Conservation (phyloP, 2,888 invertebrate genomes). For the Geotrupes spiniger region DNA sequence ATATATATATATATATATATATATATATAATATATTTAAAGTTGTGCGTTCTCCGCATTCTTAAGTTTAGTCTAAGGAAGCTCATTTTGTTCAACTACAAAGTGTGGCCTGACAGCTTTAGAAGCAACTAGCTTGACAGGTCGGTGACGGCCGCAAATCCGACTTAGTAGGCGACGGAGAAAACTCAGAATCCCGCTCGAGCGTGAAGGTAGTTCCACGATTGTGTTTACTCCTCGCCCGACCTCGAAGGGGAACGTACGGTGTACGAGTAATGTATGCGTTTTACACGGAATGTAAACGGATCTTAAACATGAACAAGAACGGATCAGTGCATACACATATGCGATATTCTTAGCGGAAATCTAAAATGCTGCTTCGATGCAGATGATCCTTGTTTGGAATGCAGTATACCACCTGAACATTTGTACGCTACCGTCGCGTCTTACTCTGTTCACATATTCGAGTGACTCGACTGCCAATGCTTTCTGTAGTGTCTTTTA, state of each 20-base stretch:
- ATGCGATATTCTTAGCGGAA: slow-evolving; percentile 28
- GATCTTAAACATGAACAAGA: slow-evolving; percentile 15
- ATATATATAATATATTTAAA: slow-evolving; percentile 7
- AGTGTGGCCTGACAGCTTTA: slow-evolving; percentile 32
- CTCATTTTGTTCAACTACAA: slow-evolving; percentile 29
- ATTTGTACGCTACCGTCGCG: slow-evolving; percentile 33
- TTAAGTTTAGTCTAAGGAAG: slow-evolving; percentile 15
- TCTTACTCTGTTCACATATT: slow-evolving; percentile 32
- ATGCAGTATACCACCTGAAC: slow-evolving; percentile 36
- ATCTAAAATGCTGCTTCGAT: slow-evolving; percentile 33
- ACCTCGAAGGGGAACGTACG: no score
- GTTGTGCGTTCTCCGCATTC: slow-evolving; percentile 22
- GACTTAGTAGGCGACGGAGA: slow-evolving; percentile 32
- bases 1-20: background rate
- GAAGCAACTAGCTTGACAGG: slow-evolving; percentile 35
- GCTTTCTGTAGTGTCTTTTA: slow-evolving; percentile 31
- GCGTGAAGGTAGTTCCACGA: slow-evolving; percentile 17
- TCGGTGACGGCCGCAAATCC: slow-evolving; percentile 34
- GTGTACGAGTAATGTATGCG: slow-evolving; percentile 10
- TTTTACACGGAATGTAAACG: slow-evolving; percentile 16
- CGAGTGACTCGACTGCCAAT: slow-evolving; percentile 34
- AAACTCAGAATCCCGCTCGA: slow-evolving; percentile 33
- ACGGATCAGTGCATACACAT: slow-evolving; percentile 20
- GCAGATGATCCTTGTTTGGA: slow-evolving; percentile 36
- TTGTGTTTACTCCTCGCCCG: slow-evolving; percentile 1